Evolutionary conservation across 1,140 invertebrate genomes (phyloP).

Genomic region (Scaptomyza graminum): DNA sequence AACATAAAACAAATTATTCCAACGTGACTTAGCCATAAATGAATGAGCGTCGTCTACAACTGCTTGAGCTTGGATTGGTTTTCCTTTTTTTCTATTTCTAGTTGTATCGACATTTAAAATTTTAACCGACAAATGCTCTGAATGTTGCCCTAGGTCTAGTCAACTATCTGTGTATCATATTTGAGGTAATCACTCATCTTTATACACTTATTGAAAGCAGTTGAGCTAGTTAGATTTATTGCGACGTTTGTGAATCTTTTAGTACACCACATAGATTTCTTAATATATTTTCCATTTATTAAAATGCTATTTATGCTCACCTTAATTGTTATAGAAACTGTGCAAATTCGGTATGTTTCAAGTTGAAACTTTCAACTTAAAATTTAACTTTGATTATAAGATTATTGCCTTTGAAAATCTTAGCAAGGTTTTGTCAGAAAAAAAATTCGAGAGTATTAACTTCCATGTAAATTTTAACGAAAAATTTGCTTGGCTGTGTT

Average conservation of each 20-base stretch:
- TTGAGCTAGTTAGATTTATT: background rate
- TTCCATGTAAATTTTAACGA: too few relatives aligned
- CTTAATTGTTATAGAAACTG: too few relatives aligned
- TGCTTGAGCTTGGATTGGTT: conserved; percentile 58
- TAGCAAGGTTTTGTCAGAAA: too few relatives aligned
- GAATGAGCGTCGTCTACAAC: conserved; percentile 70
- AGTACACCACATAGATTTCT: too few relatives aligned
- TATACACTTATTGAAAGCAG: background rate
- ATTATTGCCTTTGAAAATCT: too few relatives aligned
- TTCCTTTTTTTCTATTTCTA: conserved; percentile 28
- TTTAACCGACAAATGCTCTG: conserved; percentile 47
- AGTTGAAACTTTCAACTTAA: too few relatives aligned
- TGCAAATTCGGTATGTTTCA: too few relatives aligned
- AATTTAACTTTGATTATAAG: too few relatives aligned
- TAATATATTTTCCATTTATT: too few relatives aligned
- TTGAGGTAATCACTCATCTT: conserved; percentile 1
- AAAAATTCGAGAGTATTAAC: too few relatives aligned
- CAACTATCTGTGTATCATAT: background rate
- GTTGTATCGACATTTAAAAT: conserved; percentile 33
- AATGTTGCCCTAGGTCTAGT: conserved; percentile 50
- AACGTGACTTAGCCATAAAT: conserved; percentile 83
- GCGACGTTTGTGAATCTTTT: background rate
- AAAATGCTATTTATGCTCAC: too few relatives aligned
- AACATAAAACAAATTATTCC: conserved; percentile 84
- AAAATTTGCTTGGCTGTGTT: too few relatives aligned